A percentile compares a stretch with the other conserved stretches of the same genome.
Evolutionary conservation across 1,140 invertebrate species (phyloP).

Genomic region (Diorhabda carinulata): DNA sequence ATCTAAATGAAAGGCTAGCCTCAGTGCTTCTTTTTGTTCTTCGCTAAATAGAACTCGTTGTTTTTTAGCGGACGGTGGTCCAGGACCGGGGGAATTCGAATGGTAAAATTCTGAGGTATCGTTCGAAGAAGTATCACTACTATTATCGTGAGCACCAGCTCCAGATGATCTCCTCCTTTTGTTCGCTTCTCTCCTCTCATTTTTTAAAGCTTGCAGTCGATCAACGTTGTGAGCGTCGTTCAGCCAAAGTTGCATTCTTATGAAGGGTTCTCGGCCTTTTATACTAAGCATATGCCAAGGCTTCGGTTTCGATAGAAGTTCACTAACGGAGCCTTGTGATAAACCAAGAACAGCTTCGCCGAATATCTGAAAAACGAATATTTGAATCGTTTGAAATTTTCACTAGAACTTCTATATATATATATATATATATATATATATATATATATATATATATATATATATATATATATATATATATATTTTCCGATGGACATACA

Average conservation of each 20-base stretch:
- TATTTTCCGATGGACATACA: too few species aligned
- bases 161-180: constrained; percentile 77
- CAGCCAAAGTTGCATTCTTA: constrained; percentile 96
- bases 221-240: constrained; percentile 93
- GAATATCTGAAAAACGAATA: constrained; percentile 66
- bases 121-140: constrained; percentile 80
- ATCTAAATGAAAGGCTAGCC: constrained; percentile 89
- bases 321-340: constrained; percentile 95
- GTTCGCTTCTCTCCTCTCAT: constrained; percentile 84
- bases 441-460: too few species aligned
- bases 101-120: constrained; percentile 87
- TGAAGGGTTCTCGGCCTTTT: constrained; percentile 96
- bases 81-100: constrained; percentile 73
- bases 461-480: too few species aligned
- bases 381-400: background rate
- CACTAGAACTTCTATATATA: too few species aligned
- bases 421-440: too few species aligned
- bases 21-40: constrained; percentile 95
- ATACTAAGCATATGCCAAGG: constrained; percentile 99
- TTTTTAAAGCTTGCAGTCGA: constrained; percentile 78
- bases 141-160: constrained; percentile 74
- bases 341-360: constrained; percentile 94
- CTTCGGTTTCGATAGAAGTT: constrained; percentile 95
- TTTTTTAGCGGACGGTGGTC: constrained; percentile 79
- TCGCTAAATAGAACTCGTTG: constrained; percentile 94